Evolutionary conservation across 2,888 invertebrate genomes (phyloP), one percentile per base, ranked within the genome.

Genomic region (Toxonevra muliebris): DNA sequence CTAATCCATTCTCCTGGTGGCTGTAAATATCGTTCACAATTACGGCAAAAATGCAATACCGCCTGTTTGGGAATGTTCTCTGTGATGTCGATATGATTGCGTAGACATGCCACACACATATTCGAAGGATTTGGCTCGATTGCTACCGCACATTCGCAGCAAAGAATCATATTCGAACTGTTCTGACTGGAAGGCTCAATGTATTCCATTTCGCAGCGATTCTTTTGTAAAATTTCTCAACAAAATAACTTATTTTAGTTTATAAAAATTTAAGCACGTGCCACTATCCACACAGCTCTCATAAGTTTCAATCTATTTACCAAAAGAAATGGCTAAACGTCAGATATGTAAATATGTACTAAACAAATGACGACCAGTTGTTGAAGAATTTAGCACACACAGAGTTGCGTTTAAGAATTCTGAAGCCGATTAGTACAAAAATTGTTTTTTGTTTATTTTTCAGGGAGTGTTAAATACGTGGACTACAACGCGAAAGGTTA

Each of bases 51-150:
- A 79, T 95, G 92, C 13, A 98, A 82, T 0, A 92, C 92, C 0
- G 90, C 93, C 86, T 97, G 96, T 83, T 98, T 98, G 0, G 97
- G 96, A 82, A 99, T 97, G 41, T 93, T 94, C 81, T 96, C 96
- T 1, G 97, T 96, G 66, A 99, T 98, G 80, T 99, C 98, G 4
- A 98, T 92, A 79, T 93, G 90, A 43, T 93, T 91, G 53, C 98
- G 88, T 48, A 99, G 86, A 85, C 99, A 99, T 19, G 92, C 93
- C 1, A 97, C 94, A 85, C 99, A 99, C 96, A 97, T 98, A 85
- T 98, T 98, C 0, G 97, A 92, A 2, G 96, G 94, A 87, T 99
- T 99, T 42, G 98, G 94, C 77, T 95, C 93, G 67, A 99, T 99
- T 19, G 90, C 87, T 13, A 90, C 89, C 12, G 97, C 98, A 87